Base-by-base conservation (phyloP, 2,113 vertebrate genomes). In the Etheostoma spectabile region DNA sequence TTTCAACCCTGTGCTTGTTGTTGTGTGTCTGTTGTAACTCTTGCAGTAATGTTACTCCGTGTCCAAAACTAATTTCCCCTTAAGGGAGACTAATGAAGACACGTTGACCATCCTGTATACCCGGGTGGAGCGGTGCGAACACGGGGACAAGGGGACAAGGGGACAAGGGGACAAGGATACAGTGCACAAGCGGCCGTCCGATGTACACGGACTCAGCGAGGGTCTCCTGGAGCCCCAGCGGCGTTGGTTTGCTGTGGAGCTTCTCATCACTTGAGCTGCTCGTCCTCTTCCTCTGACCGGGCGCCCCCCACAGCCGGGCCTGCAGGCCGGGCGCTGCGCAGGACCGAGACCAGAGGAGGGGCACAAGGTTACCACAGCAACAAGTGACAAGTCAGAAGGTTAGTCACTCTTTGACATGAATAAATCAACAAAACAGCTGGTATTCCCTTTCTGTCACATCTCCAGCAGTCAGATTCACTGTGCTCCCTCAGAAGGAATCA, bases 141-240 rank as follows among this genome's bases (percentile, higher is more conserved):
- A 16, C 3, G 7, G n/a, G n/a, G n/a, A n/a, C n/a, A n/a, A n/a
- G n/a, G n/a, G n/a, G n/a, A n/a, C n/a, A n/a, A n/a, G n/a, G n/a
- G n/a, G n/a, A n/a, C n/a, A n/a, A n/a, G n/a, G n/a, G n/a, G 10
- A 21, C 56, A 68, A 96, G 96, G 98, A 99, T 99, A 99, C 98
- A 1, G 94, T 99, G 98, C 4, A 97, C 91, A 3, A 99, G 93
- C 0, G 98, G 98, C 1, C 98, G 95, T 8, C 95, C 89, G 3
- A 99, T 92, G 76, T 96, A 96, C 65, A 97, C 67, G 0, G 96
- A 95, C 93, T 99, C 98, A 0, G 98, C 98, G 0, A 98, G 66
- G 8, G 95, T 97, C 93, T 97, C 96, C 81, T 97, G 96, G 2
- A 96, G 90, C 18, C 95, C 91, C 84, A 99, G 94, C 0, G 89